Base-by-base conservation (phyloP, 2,113 vertebrate genomes). In the Corvus moneduloides region DNA sequence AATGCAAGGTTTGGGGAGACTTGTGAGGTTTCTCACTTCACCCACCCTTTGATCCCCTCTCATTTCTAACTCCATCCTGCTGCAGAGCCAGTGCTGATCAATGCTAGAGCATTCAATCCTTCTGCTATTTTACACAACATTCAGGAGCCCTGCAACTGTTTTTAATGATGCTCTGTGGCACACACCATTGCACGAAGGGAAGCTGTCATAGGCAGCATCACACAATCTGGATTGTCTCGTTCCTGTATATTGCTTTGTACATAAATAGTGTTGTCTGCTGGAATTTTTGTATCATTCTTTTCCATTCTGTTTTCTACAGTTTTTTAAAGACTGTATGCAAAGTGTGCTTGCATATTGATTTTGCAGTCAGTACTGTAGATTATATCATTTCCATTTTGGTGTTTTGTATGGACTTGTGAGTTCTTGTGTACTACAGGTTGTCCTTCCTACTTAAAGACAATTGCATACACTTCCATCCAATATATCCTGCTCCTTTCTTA, bases 221-320 rank as follows among this genome's bases (percentile, higher is more conserved):
- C 59, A 43, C 76, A 67, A n/a, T 51, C 82, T 86, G 85, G 35
- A 63, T 73, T 72, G 74, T 52, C 81, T 73, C 11, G 7, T 91
- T 55, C 56, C 37, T 88, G 82, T 81, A 61, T 44, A 89, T 87
- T 75, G 90, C 72, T 93, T 87, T 96, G 85, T 97, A 97, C 37
- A 93, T 84, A 92, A 79, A 26, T 67, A 83, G n/a, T 28, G 35
- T 84, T 87, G 69, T 78, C 63, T 64, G 87, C 83, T 90, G 93
- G 74, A 79, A 71, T 54, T 91, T 96, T 95, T 94, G 54, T 94
- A 71, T 77, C 14, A 0, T 92, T 73, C 55, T 93, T 87, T 94
- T 82, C 68, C 76, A 59, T 71, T 92, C 66, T 74, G 87, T 73
- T 94, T 88, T 16, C 81, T 96, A 79, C 52, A 91, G 73, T 89